Percentiles rank a stretch among this genome's conserved stretches.
Evolutionary conservation across 2,797 vertebrate species (phyloP).

Genomic region (Pteronotus mesoamericanus): DNA sequence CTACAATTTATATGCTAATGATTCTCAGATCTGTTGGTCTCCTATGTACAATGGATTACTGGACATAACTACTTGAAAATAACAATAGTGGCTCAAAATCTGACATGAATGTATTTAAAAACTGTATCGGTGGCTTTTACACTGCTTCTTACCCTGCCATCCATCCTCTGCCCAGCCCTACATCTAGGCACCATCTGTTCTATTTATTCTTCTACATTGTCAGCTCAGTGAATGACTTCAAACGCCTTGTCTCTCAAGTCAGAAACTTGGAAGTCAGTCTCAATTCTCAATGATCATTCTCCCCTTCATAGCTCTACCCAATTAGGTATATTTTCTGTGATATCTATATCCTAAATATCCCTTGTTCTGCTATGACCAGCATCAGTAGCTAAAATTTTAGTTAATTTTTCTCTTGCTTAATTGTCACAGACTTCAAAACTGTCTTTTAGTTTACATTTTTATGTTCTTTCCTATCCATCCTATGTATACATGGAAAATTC

Average conservation of each 20-base stretch:
- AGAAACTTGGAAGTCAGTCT: not conserved
- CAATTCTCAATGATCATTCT: not conserved
- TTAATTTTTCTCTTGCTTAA: not conserved
- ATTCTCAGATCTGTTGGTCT: not conserved
- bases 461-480: not conserved
- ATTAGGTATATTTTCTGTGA: not conserved
- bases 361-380: not conserved
- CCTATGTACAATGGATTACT: not conserved
- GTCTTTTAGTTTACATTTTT: not conserved
- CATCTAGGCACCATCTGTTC: not conserved
- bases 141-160: not conserved
- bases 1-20: conserved; percentile 50
- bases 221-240: not conserved
- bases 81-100: not conserved
- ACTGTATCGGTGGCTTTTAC: not conserved
- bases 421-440: not conserved
- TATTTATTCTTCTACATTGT: not conserved
- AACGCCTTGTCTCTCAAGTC: not conserved
- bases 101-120: conserved; percentile 36
- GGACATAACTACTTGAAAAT: conserved; percentile 19
- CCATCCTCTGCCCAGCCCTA: not conserved
- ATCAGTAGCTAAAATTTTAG: not conserved
- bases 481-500: not conserved
- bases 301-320: not conserved
- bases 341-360: not conserved